These are phyloP conservation scores for Solenopsis fugax DNA, from an alignment of 1,140 invertebrate species.

Conservation along the genomic window DNA sequence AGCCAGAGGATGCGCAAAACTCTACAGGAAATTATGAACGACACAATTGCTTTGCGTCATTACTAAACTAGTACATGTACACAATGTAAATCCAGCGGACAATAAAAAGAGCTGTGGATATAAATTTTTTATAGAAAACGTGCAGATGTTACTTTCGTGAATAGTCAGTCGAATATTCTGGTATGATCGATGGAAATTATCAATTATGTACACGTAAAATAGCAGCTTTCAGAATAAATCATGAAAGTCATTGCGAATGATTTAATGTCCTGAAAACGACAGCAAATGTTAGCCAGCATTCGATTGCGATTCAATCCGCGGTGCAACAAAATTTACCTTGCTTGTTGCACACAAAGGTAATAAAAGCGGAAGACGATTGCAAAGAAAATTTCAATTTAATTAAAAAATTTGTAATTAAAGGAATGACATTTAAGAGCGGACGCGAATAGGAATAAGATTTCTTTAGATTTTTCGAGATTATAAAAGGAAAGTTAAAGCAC, in stretches of 20 bases:
- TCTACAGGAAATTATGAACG: conserved; percentile 30
- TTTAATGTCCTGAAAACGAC: not conserved
- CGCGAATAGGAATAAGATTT: not conserved
- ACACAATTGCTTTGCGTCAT: conserved; percentile 37
- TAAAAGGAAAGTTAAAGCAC: not conserved
- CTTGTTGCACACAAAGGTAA: not conserved
- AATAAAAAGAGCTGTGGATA: not conserved
- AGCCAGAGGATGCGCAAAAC: not conserved
- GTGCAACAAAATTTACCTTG: not conserved
- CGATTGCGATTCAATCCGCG: not conserved
- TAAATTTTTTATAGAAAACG: not conserved
- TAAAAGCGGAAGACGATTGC: not conserved
- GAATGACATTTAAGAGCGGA: not conserved
- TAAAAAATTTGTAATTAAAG: conserved; percentile 5
- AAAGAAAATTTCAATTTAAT: conserved; percentile 5
- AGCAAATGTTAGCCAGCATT: not conserved
- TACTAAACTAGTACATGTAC: conserved; percentile 20
- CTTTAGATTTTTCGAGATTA: not conserved
- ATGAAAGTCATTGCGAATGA: conserved; percentile 14
- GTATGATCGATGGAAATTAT: not conserved
- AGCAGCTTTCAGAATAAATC: not conserved
- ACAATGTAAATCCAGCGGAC: not conserved
- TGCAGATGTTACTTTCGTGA: not conserved
- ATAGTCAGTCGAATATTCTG: not conserved
- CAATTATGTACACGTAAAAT: not conserved